phyloP scores from a whole-genome alignment of 2,797 vertebrate genomes.

The Melopsittacus undulatus region DNA sequence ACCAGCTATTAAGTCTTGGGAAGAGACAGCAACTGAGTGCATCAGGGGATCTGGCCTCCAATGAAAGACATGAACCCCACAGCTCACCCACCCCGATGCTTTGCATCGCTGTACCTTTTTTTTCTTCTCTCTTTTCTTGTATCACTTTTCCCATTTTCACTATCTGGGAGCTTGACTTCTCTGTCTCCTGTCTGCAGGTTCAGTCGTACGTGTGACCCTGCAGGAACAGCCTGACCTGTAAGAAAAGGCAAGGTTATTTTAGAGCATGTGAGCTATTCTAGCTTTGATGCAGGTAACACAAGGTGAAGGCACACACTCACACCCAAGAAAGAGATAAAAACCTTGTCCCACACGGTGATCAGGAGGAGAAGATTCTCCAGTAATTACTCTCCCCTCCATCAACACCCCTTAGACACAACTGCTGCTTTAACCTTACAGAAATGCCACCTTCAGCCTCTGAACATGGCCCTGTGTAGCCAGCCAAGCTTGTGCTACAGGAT shows the following conservation, averaged over 20 bases:
- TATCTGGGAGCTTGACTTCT: conserved; percentile 81
- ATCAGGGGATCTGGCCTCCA: not conserved
- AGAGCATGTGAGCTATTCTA: not conserved
- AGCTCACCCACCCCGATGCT: not conserved
- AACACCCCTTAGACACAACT: not conserved
- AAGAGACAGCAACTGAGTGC: not conserved
- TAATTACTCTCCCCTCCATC: not conserved
- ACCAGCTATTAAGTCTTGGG: not conserved
- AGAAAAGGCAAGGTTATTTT: not conserved
- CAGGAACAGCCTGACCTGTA: conserved; percentile 87
- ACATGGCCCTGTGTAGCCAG: rapidly evolving
- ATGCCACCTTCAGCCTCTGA: not conserved
- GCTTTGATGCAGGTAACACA: rapidly evolving
- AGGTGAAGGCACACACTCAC: not conserved
- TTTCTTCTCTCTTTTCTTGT: conserved; percentile 56
- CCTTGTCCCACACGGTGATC: rapidly evolving
- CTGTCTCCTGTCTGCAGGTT: conserved; percentile 92
- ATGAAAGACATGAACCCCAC: not conserved
- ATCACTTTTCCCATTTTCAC: conserved; percentile 58
- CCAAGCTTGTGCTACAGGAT: not conserved
- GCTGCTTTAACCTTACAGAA: not conserved
- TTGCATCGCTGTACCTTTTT: conserved; percentile 67
- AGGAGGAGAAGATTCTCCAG: rapidly evolving
- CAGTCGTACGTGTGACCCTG: conserved; percentile 87
- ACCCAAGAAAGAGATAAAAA: not conserved